A percentile compares a stretch with the other conserved stretches of the same genome.
phyloP scores from a whole-genome alignment of 2,888 invertebrate genomes.

The Hirtodrosophila histrioides region DNA sequence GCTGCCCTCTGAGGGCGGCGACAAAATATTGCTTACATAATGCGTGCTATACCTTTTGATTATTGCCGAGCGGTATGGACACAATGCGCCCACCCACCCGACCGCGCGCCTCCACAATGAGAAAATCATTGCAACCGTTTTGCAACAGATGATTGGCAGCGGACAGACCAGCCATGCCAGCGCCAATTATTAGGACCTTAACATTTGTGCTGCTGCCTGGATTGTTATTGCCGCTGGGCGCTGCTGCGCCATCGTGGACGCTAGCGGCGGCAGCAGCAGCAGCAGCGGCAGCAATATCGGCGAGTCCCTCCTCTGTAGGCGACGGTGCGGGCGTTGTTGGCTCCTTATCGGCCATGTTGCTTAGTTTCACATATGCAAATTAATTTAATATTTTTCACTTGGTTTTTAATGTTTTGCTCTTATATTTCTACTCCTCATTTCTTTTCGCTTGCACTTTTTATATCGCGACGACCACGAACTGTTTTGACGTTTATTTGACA shows the following conservation, averaged over 20 bases:
- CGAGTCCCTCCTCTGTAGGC: slow-evolving; percentile 72
- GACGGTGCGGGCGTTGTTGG: slow-evolving; percentile 76
- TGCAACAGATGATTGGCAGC: slow-evolving; percentile 93
- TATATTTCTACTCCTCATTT: slow-evolving; percentile 49
- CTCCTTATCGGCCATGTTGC: slow-evolving; percentile 72
- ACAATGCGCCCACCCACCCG: slow-evolving; percentile 93
- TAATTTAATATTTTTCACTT: slow-evolving; percentile 20
- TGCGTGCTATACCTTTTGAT: slow-evolving; percentile 82
- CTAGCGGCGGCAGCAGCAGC: slow-evolving; percentile 28
- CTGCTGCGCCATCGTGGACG: slow-evolving; percentile 34
- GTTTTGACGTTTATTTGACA: slow-evolving; percentile 75
- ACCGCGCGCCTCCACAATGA: slow-evolving; percentile 91
- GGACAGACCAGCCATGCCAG: slow-evolving; percentile 91
- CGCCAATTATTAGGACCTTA: slow-evolving; percentile 93
- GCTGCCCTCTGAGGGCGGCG: slow-evolving; percentile 12
- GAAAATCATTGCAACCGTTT: slow-evolving; percentile 91
- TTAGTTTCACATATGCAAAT: slow-evolving; percentile 49
- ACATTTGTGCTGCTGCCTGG: slow-evolving; percentile 83
- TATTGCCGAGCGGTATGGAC: slow-evolving; percentile 88
- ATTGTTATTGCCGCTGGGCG: slow-evolving; percentile 35
- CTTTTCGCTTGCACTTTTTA: slow-evolving; percentile 39
- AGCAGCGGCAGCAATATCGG: slow-evolving; percentile 40
- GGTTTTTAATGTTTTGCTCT: slow-evolving; percentile 21
- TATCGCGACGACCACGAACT: slow-evolving; percentile 52
- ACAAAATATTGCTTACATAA: slow-evolving; percentile 61